Evolutionary conservation across 2,797 vertebrate genomes (phyloP), one percentile per base, ranked within the genome.

Genomic region (Gymnoscopelus microlampas): DNA sequence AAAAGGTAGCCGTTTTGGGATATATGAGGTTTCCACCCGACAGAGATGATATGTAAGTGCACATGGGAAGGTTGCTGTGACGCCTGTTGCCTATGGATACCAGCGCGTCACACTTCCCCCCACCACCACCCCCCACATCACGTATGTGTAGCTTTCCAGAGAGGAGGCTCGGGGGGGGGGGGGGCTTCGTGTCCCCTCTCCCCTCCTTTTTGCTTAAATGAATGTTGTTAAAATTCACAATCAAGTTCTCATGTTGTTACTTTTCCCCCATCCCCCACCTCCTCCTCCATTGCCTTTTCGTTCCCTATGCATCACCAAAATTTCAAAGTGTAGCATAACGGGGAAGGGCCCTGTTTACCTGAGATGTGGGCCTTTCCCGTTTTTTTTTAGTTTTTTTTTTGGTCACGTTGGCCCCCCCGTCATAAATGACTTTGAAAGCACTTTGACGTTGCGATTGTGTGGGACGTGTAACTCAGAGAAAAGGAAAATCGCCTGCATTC

Each of bases 371-470:
- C 39, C 19, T 11, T 32, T 24, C 68, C 47, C 57, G 80, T 70
- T 57, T 44, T 44, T 44, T 44, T 2, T 26, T 26, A 2, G 26
- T 29, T 29, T 29, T 2, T 29, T 29, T 44, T 8, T 71, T 80
- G 73, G 76, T 89, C 81, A 26, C 12, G 75, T 80, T 85, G 83
- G 71, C 82, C 85, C 86, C 39, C 85, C 85, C 77, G 77, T 82
- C 83, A 81, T 76, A 84, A 74, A 87, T 89, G 79, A 90, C 77
- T 56, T 86, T 89, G 88, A 94, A 94, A 91, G 93, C 93, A 94
- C 94, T 94, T 95, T 93, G 92, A 93, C 90, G 83, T 88, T 86
- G 92, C 74, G 90, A 93, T 87, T 93, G 89, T 85, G 85, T 91
- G 89, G 93, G 89, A 89, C 91, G 93, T 92, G 86, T 79, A 79